A percentile compares a stretch with the other conserved stretches of the same genome.
Conservation (phyloP, 2,888 invertebrate species). For the Helobdella robusta region DNA sequence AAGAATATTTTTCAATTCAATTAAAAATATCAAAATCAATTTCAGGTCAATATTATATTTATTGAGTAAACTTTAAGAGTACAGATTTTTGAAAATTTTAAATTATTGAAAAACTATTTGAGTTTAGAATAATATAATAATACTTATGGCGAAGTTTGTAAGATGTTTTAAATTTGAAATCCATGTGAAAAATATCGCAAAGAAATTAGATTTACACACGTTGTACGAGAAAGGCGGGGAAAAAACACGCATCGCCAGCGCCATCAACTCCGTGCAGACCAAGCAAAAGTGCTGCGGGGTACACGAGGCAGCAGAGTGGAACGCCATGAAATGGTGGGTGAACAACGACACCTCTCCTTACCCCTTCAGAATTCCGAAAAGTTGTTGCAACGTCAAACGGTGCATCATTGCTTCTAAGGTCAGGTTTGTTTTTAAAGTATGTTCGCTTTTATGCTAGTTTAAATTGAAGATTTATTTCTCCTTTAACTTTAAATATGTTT, state of each 20-base stretch:
- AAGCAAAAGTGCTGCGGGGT: neutral
- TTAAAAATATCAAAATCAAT: too few relatives aligned
- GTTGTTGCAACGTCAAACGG: neutral
- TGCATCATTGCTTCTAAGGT: neutral
- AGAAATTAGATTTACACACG: neutral
- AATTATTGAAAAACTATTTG: neutral
- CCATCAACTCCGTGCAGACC: neutral
- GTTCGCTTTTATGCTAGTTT: neutral
- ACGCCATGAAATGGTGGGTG: neutral
- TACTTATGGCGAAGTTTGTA: neutral
- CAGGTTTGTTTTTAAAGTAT: neutral
- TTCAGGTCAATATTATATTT: too few relatives aligned
- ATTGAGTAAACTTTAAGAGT: too few relatives aligned
- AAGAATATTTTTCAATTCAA: too few relatives aligned
- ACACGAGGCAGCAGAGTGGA: neutral
- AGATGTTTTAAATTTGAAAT: neutral
- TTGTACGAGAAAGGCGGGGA: neutral
- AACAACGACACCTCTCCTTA: neutral
- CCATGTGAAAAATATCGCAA: too few relatives aligned
- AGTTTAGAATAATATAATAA: neutral
- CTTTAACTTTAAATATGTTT: neutral
- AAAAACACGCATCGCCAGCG: neutral
- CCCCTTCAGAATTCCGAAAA: neutral
- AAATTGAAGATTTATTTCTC: neutral
- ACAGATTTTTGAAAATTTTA: neutral